Evolutionary conservation across 2,797 vertebrate species (phyloP).

Genomic region (Schizothorax lantsangensis): DNA sequence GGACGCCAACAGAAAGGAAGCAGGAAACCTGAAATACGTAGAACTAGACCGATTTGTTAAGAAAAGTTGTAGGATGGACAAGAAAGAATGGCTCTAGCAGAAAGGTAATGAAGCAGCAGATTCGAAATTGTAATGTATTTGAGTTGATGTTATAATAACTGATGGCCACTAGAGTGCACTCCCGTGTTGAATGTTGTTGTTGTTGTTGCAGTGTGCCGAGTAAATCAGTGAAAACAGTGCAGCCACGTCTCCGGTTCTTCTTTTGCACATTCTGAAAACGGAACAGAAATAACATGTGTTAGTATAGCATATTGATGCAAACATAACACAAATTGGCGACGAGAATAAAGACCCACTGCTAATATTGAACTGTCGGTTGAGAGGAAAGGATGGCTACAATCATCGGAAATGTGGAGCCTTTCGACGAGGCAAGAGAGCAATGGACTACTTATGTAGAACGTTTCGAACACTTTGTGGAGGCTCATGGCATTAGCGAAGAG

Average conservation of each 20-base stretch:
- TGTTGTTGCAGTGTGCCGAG: too few relatives aligned
- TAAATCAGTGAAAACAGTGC: too few relatives aligned
- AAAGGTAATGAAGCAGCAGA: too few relatives aligned
- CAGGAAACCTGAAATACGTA: background rate
- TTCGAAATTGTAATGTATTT: too few relatives aligned
- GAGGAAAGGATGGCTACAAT: background rate
- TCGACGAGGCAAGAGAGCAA: conserved; percentile 19
- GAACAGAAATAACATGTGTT: too few relatives aligned
- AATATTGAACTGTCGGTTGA: background rate
- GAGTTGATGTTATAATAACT: too few relatives aligned
- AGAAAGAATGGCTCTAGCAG: too few relatives aligned
- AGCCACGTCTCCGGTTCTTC: too few relatives aligned
- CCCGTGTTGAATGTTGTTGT: too few relatives aligned
- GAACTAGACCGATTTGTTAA: background rate
- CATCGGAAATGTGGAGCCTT: background rate
- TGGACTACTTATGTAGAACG: conserved; percentile 31
- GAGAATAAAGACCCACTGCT: background rate
- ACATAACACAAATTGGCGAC: background rate
- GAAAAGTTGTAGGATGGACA: background rate
- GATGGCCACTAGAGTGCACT: too few relatives aligned
- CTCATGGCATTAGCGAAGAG: background rate
- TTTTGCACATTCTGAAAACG: too few relatives aligned
- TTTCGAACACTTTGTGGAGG: conserved; percentile 20
- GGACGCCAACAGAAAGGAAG: background rate
- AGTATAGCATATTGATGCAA: background rate